A percentile compares a stretch with the other conserved stretches of the same genome.
Conservation (phyloP, 2,888 invertebrate genomes). For the Altica lythri region DNA sequence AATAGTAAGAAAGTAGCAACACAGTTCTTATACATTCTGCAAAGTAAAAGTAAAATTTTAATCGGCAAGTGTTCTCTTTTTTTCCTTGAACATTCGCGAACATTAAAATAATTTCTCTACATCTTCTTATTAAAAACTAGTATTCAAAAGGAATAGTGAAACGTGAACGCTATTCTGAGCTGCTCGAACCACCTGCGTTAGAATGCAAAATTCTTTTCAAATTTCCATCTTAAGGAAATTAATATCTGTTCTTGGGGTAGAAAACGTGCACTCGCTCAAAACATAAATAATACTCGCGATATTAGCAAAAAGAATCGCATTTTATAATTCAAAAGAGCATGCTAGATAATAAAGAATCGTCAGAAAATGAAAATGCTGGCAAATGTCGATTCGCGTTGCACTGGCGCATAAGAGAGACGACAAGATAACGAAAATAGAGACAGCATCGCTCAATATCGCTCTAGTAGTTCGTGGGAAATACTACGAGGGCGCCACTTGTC, state of each 20-base stretch:
- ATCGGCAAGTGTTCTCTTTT: too few species aligned
- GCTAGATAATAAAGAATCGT: constrained; percentile 1
- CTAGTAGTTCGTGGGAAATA: constrained; percentile 45
- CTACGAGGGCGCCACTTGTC: constrained; percentile 47
- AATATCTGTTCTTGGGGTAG: constrained; percentile 11
- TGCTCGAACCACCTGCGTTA: constrained; percentile 14
- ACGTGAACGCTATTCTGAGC: too few species aligned
- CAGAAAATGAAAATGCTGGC: constrained; percentile 32
- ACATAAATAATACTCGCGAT: constrained; percentile 26
- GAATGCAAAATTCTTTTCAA: constrained; percentile 4
- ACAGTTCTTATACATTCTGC: too few species aligned
- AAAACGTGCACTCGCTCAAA: constrained; percentile 15
- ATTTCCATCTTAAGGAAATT: constrained; percentile 8
- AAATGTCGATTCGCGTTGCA: constrained; percentile 40
- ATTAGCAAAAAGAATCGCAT: constrained; percentile 29
- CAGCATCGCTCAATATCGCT: constrained; percentile 49
- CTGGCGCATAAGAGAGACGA: constrained; percentile 43
- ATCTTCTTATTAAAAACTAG: too few species aligned
- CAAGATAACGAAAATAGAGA: constrained; percentile 30
- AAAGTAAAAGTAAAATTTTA: too few species aligned
- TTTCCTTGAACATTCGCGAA: too few species aligned
- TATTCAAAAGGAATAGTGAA: too few species aligned
- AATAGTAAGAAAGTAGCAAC: too few species aligned
- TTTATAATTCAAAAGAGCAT: constrained; percentile 36
- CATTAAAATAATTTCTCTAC: too few species aligned